Evolutionary conservation across 1,140 invertebrate genomes (phyloP).

Genomic region (Orchesella cincta): DNA sequence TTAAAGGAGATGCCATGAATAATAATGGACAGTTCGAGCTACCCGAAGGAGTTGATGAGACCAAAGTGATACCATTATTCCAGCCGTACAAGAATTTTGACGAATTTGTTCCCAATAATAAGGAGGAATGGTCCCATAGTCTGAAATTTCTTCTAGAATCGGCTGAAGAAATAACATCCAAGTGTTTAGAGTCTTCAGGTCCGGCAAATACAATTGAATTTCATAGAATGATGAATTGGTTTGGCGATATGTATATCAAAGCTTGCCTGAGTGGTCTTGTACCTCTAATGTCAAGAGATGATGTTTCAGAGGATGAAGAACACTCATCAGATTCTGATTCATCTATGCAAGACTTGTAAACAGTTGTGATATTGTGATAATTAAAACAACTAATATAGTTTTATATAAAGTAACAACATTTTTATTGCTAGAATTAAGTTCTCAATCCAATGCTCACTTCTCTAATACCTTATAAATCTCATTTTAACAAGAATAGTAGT

Average conservation of each 20-base stretch:
- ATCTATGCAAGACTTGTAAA: no score
- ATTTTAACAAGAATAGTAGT: no score
- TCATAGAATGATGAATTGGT: neutral
- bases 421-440: no score
- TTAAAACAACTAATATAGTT: no score
- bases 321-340: no score
- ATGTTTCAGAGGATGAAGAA: no score
- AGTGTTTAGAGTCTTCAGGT: neutral
- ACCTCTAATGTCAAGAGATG: neutral
- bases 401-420: no score
- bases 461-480: no score
- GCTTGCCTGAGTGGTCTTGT: neutral
- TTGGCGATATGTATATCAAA: conserved; percentile 11
- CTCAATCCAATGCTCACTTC: no score
- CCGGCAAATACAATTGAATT: neutral
- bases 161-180: neutral
- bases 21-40: neutral
- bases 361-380: no score
- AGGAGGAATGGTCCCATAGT: neutral
- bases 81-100: conserved; percentile 41
- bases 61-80: conserved; percentile 28
- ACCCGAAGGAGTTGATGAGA: neutral
- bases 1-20: conserved; percentile 33
- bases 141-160: neutral
- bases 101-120: conserved; percentile 27